Percentiles rank a stretch among this genome's conserved stretches.
These are phyloP conservation scores for Bufo bufo DNA, from an alignment of 2,113 vertebrate genomes.

Conservation along the genomic window DNA sequence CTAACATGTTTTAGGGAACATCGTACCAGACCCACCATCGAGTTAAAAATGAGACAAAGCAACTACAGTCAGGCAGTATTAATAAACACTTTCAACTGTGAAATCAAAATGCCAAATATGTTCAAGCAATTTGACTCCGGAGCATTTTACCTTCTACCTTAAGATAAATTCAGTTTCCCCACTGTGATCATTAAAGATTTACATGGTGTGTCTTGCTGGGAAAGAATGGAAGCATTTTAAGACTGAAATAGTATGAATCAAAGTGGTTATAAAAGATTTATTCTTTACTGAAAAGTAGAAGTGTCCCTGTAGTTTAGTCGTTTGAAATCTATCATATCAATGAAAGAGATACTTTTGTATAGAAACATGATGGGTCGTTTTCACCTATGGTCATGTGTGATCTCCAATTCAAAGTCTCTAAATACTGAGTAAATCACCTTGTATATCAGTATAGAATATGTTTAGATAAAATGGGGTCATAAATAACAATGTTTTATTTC, in stretches of 20 bases:
- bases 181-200: constrained; percentile 58
- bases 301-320: constrained; percentile 46
- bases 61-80: constrained; percentile 40
- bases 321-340: constrained; percentile 47
- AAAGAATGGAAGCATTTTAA: constrained; percentile 58
- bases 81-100: constrained; percentile 48
- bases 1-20: neutral
- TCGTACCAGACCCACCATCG: constrained; percentile 31
- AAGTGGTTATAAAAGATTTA: constrained; percentile 59
- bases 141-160: constrained; percentile 56
- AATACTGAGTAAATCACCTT: constrained; percentile 15
- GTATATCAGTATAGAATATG: neutral
- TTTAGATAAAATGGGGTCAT: neutral
- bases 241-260: constrained; percentile 57
- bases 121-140: constrained; percentile 48
- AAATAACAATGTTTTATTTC: constrained; percentile 17
- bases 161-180: constrained; percentile 55
- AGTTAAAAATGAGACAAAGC: constrained; percentile 35
- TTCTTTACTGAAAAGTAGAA: constrained; percentile 53
- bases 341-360: constrained; percentile 31
- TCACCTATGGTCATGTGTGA: constrained; percentile 20
- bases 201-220: constrained; percentile 54
- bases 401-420: neutral
- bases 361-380: constrained; percentile 7
- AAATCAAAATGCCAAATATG: constrained; percentile 55